Evolutionary conservation across 2,888 invertebrate species (phyloP), one percentile per base, ranked within the genome.

Genomic region (Odontocolon sp.): DNA sequence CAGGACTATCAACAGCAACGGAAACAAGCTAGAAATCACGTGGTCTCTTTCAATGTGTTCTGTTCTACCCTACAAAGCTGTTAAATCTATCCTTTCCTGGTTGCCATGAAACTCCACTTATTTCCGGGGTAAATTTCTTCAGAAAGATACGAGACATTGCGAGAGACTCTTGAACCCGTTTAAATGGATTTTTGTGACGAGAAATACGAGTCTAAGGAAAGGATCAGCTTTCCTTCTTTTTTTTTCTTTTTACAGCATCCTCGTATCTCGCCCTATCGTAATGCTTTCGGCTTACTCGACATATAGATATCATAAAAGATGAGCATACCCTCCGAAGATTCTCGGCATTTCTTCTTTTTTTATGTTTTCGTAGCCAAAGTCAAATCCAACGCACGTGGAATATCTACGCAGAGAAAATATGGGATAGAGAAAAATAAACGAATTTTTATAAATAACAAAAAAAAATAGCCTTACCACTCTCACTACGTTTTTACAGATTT

Each of bases 381-480:
- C 28, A 11, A 21, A 4, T 28, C 11, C 11, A 3, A 18, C 28
- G 33, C 18, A 3, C 31, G n/a, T 28, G 6, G 18, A 31, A 31
- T 31, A 1, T 31, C 16, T n/a, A 45, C 42, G 42, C 28, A 42
- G 33, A 45, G 33, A 61, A 18, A 16, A 61, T 11, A 31, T 16
- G 31, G 42, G 59, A 16, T 33, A n/a, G 5, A n/a, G 21, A 61
- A 61, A 45, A 61, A 61, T 45, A 61, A 45, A 61, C 26, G 47
- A 47, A n/a, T n/a, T n/a, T n/a, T n/a, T n/a, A n/a, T n/a, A n/a
- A 26, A 26, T 2, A 11, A 40, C 5, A n/a, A 2, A 14, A 40
- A 40, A 38, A 26, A 18, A 33, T 16, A 11, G 31, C 52, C 28
- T 59, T 16, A 28, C 40, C 16, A n/a, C 28, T 61, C 28, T 3